phyloP scores from a whole-genome alignment of 2,113 vertebrate species.

The Zosterops pallidus region DNA sequence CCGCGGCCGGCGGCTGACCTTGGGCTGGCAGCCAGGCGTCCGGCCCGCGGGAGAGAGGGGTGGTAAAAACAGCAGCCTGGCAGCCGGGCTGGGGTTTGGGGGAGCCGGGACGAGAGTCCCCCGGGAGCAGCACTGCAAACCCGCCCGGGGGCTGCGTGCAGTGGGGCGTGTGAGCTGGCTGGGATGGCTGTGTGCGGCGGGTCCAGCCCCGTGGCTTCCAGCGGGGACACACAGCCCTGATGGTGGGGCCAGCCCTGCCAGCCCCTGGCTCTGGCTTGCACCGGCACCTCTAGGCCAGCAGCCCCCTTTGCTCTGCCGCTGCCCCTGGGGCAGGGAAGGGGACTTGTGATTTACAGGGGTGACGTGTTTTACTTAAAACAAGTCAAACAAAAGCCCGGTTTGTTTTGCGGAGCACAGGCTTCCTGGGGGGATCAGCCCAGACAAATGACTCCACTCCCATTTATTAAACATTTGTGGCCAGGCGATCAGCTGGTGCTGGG shows the following conservation, averaged over 20 bases:
- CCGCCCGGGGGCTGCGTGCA: rapidly evolving
- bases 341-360: conserved; percentile 21
- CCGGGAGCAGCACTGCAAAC: rapidly evolving
- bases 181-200: rapidly evolving
- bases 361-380: conserved; percentile 39
- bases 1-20: not conserved
- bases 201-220: rapidly evolving
- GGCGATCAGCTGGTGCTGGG: not conserved
- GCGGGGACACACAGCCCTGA: rapidly evolving
- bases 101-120: not conserved
- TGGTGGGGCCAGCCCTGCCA: not conserved
- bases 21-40: not conserved
- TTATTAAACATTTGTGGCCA: not conserved
- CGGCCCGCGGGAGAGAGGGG: not conserved
- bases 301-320: not conserved
- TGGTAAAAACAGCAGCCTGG: not conserved
- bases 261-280: not conserved
- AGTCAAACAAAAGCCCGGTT: conserved; percentile 54
- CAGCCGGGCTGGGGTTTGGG: not conserved
- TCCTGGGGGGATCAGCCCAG: conserved; percentile 30
- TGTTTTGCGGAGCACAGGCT: not conserved
- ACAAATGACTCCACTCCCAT: conserved; percentile 18
- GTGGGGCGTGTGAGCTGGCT: rapidly evolving
- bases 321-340: not conserved
- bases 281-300: not conserved